Base-by-base conservation (phyloP, 2,113 vertebrate species). In the sheep (Ovis aries) region DNA sequence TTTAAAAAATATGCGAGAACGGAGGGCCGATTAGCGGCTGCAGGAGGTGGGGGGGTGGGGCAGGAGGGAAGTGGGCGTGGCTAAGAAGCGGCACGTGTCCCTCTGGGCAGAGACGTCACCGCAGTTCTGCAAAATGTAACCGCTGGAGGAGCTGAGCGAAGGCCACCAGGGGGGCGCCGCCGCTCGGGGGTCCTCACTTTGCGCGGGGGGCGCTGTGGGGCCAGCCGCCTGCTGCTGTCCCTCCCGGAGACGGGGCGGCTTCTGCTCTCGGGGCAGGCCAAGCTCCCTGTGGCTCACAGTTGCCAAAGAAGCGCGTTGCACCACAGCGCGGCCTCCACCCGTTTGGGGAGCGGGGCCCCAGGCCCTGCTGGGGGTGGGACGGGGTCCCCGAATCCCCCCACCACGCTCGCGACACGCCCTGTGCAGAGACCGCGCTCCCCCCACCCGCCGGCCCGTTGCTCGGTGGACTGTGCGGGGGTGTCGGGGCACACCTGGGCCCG, bases 281-380 rank as follows among this genome's bases (percentile, higher is more conserved):
- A n/a, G 19, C 77, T 88, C 53, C 81, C 74, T 92, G 43, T 29
- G 52, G 40, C 87, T 74, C 60, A 21, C 4, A 7, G 15, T 87
- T 98, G 88, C 88, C 88, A 83, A 92, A 97, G 85, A 57, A 43
- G 33, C 16, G 7, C n/a, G 13, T 95, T 87, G 78, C 93, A 6
- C 57, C 88, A 45, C 19, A 6, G 50, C 17, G 29, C 33, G 17
- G 78, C 91, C 88, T 85, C 93, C 89, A 57, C 92, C 88, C 60
- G 60, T 43, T 88, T 80, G 71, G 50, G 90, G 89, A 43, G 29
- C 36, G 36, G 21, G 45, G 94, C 40, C 80, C 33, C 11, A 23
- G 53, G 95, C 90, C 92, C 83, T 53, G 90, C n/a, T 10, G 11
- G 86, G 94, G 71, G 89, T 93, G 45, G 36, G 33, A 77, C 90